Conservation (phyloP, 2,113 vertebrate genomes). For the Orthonyx spaldingii region DNA sequence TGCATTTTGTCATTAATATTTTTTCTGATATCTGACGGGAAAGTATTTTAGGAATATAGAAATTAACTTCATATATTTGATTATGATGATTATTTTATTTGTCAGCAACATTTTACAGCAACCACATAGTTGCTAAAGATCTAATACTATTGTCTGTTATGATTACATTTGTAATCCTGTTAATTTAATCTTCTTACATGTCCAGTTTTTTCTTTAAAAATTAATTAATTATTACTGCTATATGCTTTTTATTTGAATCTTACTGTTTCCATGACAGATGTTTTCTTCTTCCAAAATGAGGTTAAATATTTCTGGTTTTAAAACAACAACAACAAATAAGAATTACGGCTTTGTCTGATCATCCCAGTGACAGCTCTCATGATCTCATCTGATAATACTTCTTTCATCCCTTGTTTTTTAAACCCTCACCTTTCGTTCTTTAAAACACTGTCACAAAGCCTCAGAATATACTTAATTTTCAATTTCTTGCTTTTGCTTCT, state of each 20-base stretch:
- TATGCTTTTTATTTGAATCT: background rate
- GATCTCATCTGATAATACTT: background rate
- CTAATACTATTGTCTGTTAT: conserved; percentile 11
- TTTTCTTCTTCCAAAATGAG: background rate
- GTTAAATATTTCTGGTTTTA: background rate
- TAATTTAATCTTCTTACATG: conserved; percentile 51
- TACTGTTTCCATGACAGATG: background rate
- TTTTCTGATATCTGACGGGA: background rate
- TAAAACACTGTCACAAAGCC: background rate
- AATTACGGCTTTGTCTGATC: background rate
- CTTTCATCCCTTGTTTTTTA: background rate
- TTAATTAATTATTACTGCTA: conserved; percentile 20
- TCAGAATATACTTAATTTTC: background rate
- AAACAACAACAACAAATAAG: background rate
- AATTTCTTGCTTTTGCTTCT: background rate
- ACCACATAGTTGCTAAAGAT: background rate
- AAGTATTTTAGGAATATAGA: background rate
- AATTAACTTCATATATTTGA: background rate
- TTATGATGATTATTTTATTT: background rate
- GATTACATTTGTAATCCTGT: conserved; percentile 36
- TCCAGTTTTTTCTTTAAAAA: conserved; percentile 6
- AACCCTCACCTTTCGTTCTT: background rate
- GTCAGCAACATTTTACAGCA: background rate
- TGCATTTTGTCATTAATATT: background rate
- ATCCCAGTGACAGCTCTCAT: background rate